Evolutionary conservation across 2,113 vertebrate species (phyloP).

Genomic region (Helogale parvula): DNA sequence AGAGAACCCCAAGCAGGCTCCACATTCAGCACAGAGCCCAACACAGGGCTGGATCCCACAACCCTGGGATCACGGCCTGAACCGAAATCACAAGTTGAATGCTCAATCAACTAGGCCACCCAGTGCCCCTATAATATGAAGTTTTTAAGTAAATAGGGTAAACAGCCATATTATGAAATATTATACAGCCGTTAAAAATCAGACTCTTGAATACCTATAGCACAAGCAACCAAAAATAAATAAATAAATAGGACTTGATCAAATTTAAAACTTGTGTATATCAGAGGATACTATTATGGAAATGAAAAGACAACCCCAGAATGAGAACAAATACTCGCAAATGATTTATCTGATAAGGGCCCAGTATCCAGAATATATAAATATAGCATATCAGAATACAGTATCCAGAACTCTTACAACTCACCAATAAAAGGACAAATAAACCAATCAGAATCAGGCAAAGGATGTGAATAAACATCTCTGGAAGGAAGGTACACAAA

Average conservation of each 20-base stretch:
- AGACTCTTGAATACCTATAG: not conserved
- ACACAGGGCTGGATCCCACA: no score
- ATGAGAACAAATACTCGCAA: not conserved
- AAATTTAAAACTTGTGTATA: not conserved
- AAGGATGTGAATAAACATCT: not conserved
- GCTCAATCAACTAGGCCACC: no score
- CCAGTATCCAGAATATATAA: not conserved
- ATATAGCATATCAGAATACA: not conserved
- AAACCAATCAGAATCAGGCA: not conserved
- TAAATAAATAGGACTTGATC: not conserved
- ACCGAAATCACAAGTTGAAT: no score
- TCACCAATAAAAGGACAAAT: not conserved
- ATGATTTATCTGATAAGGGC: not conserved
- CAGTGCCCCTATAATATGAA: no score
- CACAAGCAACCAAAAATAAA: not conserved
- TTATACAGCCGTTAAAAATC: not conserved
- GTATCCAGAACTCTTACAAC: not conserved
- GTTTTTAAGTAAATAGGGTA: conserved; percentile 4
- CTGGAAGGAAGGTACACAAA: conserved; percentile 5
- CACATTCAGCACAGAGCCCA: no score
- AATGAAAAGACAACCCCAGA: not conserved
- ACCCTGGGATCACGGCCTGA: no score
- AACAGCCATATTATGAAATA: not conserved
- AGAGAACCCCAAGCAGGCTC: no score
- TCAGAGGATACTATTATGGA: not conserved